Base-by-base conservation (phyloP, 2,888 invertebrate species). In the Cloeon dipterum region DNA sequence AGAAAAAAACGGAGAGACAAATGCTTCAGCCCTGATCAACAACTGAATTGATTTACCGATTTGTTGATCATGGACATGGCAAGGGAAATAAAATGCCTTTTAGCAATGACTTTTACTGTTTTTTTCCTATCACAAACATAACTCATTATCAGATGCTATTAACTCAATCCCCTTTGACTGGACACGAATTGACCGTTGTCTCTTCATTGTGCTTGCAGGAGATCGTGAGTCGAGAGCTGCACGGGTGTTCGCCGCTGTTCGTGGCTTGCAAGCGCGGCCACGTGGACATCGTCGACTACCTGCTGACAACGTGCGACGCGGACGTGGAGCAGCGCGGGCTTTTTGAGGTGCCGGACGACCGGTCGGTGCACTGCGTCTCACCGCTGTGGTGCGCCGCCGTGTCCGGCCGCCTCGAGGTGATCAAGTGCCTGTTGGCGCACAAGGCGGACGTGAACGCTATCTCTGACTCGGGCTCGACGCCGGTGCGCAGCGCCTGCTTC, bases 321-420 rank as follows among this genome's bases (percentile, higher is more conserved):
- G 74, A 81, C 50, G 66, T 86, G 14, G 89, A 91, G 59, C 83
- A 83, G 57, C 66, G 72, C 47, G 88, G 89, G 26, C 61, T 74
- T 42, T 86, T 76, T 55, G 81, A 85, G 61, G 79, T 81, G 34
- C 70, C 75, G 8, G 81, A 82, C 54, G 88, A 86, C 52, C 68
- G 68, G 48, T 69, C 74, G 21, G 68, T 70, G 44, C 88, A 88
- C 59, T 66, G 66, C 49, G 88, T 83, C 3, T 83, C 86, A 11
- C 86, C 89, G 20, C 61, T 91, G 40, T 91, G 91, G 91, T 79
- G 79, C 59, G 86, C 89, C 2, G 79, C 86, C 3, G 89, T 89
- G 2, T 74, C 79, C 5, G 86, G 86, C 11, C 74, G 75, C 45
- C 54, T 85, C 11, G 62, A 65, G 29, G 75, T 82, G 44, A 71